phyloP scores from a whole-genome alignment of 2,113 vertebrate genomes.

The Galeopterus variegatus region DNA sequence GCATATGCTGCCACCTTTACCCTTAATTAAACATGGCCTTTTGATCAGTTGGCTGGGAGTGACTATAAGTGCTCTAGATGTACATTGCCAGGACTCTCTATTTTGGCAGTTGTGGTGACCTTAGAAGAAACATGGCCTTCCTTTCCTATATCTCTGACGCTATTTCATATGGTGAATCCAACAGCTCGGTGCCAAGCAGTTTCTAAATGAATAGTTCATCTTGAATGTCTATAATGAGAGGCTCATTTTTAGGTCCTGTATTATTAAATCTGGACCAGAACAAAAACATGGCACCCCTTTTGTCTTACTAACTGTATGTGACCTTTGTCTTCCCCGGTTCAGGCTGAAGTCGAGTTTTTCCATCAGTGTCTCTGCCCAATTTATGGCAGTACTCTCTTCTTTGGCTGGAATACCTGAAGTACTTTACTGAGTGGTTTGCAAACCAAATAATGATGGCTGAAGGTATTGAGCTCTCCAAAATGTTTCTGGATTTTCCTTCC shows the following conservation, averaged over 20 bases:
- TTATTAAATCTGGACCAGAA: conserved; percentile 45
- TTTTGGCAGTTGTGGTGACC: not conserved
- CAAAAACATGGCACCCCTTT: not conserved
- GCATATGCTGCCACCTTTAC: not conserved
- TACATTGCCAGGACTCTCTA: not conserved
- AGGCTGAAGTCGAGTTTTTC: conserved; percentile 35
- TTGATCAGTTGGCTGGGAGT: not conserved
- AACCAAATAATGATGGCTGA: not conserved
- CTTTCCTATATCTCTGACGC: not conserved
- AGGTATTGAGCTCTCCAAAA: not conserved
- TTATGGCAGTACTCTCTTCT: not conserved
- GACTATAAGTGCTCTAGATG: not conserved
- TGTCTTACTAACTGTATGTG: not conserved
- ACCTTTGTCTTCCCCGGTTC: not conserved
- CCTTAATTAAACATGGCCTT: not conserved
- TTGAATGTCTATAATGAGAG: not conserved
- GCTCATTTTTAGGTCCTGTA: conserved; percentile 22
- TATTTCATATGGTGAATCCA: not conserved
- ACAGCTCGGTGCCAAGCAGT: not conserved
- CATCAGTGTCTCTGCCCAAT: not conserved
- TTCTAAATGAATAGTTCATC: conserved; percentile 11
- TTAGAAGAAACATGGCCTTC: conserved; percentile 45
- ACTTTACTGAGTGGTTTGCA: not conserved
- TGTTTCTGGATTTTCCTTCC: conserved; percentile 33
- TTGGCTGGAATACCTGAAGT: not conserved